These are phyloP conservation scores for Lithophane socia DNA, from an alignment of 2,888 invertebrate genomes.

Conservation along the genomic window DNA sequence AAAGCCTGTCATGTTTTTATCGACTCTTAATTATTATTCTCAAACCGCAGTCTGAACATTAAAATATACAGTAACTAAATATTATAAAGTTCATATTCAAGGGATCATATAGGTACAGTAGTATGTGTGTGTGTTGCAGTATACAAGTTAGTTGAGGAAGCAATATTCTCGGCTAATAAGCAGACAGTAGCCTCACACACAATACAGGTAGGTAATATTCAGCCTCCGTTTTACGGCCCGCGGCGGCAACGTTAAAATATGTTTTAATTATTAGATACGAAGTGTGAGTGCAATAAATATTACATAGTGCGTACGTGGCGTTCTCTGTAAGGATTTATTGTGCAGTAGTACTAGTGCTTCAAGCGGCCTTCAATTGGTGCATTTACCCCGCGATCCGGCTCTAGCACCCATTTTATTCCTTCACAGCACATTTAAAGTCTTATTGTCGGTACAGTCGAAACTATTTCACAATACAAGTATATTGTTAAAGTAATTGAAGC, in stretches of 20 bases:
- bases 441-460: conserved; percentile 30
- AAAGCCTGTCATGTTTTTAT: conserved; percentile 6
- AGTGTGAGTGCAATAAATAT: conserved; percentile 77
- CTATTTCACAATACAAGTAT: conserved; percentile 30
- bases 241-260: conserved; percentile 71
- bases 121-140: not conserved
- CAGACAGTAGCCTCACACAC: conserved; percentile 50
- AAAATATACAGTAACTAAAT: conserved; percentile 14
- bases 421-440: conserved; percentile 42
- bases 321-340: conserved; percentile 76
- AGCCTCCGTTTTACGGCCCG: conserved; percentile 57
- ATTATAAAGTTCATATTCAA: conserved; percentile 13
- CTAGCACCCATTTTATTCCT: conserved; percentile 57
- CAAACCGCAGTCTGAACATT: not conserved
- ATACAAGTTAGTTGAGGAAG: conserved; percentile 46
- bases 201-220: conserved; percentile 54
- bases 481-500: conserved; percentile 16
- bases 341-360: conserved; percentile 73
- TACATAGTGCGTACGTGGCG: conserved; percentile 65
- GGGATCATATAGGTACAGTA: not conserved
- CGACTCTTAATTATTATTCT: not conserved
- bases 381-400: conserved; percentile 67
- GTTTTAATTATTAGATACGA: conserved; percentile 79
- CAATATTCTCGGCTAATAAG: conserved; percentile 50
- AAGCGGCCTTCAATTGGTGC: conserved; percentile 72